Evolutionary conservation across 2,113 vertebrate species (phyloP).

Genomic region (Gadus macrocephalus): DNA sequence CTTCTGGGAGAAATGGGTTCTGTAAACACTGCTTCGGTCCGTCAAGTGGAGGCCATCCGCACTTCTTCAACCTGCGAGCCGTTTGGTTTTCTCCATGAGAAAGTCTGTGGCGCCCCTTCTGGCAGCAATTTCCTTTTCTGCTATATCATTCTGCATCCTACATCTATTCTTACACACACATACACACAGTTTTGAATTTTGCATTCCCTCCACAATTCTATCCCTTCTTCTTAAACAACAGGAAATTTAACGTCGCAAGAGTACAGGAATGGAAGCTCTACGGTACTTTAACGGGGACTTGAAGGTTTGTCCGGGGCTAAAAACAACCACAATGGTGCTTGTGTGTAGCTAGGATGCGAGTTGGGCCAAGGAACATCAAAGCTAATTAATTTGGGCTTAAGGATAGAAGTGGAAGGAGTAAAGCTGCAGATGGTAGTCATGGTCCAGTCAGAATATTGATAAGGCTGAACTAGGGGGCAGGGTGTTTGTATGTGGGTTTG

Average conservation of each 20-base stretch:
- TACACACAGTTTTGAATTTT: conserved; percentile 4
- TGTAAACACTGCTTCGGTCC: conserved; percentile 71
- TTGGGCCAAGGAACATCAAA: conserved; percentile 2
- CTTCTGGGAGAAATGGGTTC: conserved; percentile 52
- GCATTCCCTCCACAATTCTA: conserved; percentile 19
- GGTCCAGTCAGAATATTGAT: conserved; percentile 52
- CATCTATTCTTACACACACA: too few relatives aligned
- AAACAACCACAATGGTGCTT: conserved; percentile 22
- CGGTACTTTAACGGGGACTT: conserved; percentile 8
- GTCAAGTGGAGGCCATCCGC: conserved; percentile 39
- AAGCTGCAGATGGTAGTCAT: conserved; percentile 36
- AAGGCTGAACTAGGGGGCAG: conserved; percentile 56
- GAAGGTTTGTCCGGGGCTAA: conserved; percentile 5
- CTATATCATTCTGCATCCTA: neutral
- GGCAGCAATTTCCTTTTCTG: conserved; percentile 34
- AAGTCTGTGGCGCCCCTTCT: conserved; percentile 41
- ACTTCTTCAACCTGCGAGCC: conserved; percentile 36
- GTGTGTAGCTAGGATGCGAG: too few relatives aligned
- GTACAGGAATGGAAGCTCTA: conserved; percentile 62
- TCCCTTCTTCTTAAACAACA: conserved; percentile 24
- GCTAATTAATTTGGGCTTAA: conserved; percentile 4
- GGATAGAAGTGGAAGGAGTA: neutral
- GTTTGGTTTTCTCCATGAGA: conserved; percentile 33
- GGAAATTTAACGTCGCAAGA: conserved; percentile 43
- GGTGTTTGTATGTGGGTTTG: neutral